A percentile compares a stretch with the other conserved stretches of the same genome.
These are phyloP conservation scores for Lycocerus yunnanus DNA, from an alignment of 2,888 invertebrate genomes.

Conservation along the genomic window DNA sequence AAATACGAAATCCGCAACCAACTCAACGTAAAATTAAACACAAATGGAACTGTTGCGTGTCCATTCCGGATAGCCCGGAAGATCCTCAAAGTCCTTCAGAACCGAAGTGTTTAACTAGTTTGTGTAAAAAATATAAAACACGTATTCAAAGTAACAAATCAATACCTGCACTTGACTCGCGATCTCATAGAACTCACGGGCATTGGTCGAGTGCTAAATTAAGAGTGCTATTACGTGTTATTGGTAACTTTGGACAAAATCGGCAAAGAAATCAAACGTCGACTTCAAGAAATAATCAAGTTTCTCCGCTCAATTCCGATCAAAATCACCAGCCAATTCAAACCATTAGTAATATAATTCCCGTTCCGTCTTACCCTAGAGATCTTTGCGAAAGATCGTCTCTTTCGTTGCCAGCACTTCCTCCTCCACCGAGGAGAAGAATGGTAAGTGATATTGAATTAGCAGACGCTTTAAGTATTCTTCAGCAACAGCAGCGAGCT, in stretches of 20 bases:
- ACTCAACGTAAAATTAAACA: conserved; percentile 50
- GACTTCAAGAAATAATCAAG: conserved; percentile 51
- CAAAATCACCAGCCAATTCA: conserved; percentile 50
- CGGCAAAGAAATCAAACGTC: conserved; percentile 31
- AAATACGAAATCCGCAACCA: conserved; percentile 20
- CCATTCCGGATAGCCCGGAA: conserved; percentile 64
- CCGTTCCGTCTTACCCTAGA: conserved; percentile 54
- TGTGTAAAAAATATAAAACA: conserved; percentile 50
- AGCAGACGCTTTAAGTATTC: conserved; percentile 49
- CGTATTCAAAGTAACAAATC: conserved; percentile 41
- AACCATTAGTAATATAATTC: conserved; percentile 62
- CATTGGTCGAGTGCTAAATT: conserved; percentile 56
- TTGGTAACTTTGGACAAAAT: conserved; percentile 41
- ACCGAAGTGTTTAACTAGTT: conserved; percentile 51
- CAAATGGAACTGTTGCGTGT: conserved; percentile 65
- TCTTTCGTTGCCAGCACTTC: conserved; percentile 47
- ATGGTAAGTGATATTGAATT: conserved; percentile 56
- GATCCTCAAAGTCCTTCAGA: conserved; percentile 58
- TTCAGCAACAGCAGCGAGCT: conserved; percentile 44
- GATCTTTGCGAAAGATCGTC: conserved; percentile 29
- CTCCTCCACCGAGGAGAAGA: conserved; percentile 56
- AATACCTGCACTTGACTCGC: conserved; percentile 42
- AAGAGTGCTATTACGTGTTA: conserved; percentile 52
- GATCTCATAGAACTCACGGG: conserved; percentile 47
- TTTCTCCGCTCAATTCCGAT: conserved; percentile 46